A percentile compares a stretch with the other conserved stretches of the same genome.
Evolutionary conservation across 2,888 invertebrate genomes (phyloP).

Genomic region (Nephrocerus scutellatus): DNA sequence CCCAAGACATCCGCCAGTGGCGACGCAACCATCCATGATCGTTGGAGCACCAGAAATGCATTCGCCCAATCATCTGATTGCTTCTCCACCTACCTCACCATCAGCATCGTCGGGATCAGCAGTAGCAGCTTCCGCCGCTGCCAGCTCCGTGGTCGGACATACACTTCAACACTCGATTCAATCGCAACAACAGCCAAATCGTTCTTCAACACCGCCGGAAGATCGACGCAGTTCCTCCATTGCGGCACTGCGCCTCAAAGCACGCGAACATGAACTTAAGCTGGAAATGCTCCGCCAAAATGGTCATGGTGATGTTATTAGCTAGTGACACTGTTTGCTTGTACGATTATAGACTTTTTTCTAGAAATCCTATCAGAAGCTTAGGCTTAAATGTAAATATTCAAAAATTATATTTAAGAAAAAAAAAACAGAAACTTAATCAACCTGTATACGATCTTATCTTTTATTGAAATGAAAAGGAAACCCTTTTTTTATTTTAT

Average conservation of each 20-base stretch:
- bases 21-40: constrained; percentile 36
- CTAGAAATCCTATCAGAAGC: too few species aligned
- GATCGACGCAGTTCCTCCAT: constrained; percentile 82
- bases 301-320: constrained; percentile 66
- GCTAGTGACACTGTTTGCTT: too few species aligned
- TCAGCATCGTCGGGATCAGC: constrained; percentile 37
- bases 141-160: constrained; percentile 25
- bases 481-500: too few species aligned
- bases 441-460: too few species aligned
- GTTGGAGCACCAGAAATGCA: constrained; percentile 34
- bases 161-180: too few species aligned
- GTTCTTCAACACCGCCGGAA: constrained; percentile 56
- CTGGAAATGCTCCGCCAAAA: constrained; percentile 75
- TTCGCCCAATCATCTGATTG: constrained; percentile 32
- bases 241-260: constrained; percentile 77
- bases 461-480: too few species aligned
- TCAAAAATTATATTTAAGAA: too few species aligned
- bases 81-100: constrained; percentile 42
- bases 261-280: constrained; percentile 81
- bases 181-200: constrained; percentile 23
- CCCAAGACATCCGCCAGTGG: constrained; percentile 52
- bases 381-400: too few species aligned
- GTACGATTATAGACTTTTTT: too few species aligned
- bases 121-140: constrained; percentile 51
- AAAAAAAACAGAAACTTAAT: too few species aligned